These are phyloP conservation scores for Ascidia mentula DNA, from an alignment of 23 tunicate genomes.

Conservation along the genomic window DNA sequence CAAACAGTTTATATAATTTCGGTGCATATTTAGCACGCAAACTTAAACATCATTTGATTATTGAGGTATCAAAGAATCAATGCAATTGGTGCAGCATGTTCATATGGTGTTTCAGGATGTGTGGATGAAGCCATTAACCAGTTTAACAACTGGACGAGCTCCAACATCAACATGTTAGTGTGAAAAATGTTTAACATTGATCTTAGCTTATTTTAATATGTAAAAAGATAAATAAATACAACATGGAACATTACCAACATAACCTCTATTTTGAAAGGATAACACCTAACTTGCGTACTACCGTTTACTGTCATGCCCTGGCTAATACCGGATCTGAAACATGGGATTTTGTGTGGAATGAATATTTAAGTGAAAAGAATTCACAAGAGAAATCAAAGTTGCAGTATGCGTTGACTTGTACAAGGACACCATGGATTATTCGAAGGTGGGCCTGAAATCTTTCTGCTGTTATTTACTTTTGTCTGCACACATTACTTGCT, in stretches of 20 bases:
- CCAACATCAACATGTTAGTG: background rate
- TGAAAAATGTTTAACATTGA: background rate
- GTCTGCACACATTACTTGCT: background rate
- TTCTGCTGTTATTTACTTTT: background rate
- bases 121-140: background rate
- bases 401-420: slow-evolving; percentile 37
- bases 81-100: slow-evolving; percentile 27
- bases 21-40: background rate
- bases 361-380: slow-evolving; percentile 23
- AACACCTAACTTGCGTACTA: slow-evolving; percentile 32
- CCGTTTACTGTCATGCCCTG: slow-evolving; percentile 48
- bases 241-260: background rate
- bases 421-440: slow-evolving; percentile 46
- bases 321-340: slow-evolving; percentile 18
- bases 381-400: slow-evolving; percentile 48
- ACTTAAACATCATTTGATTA: too few species aligned
- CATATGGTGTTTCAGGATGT: slow-evolving; percentile 23
- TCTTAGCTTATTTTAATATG: background rate
- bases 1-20: background rate
- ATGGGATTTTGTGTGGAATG: slow-evolving; percentile 54
- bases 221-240: background rate
- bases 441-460: slow-evolving; percentile 19
- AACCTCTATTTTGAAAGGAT: slow-evolving; percentile 10
- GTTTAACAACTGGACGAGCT: slow-evolving; percentile 29
- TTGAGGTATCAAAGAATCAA: slow-evolving; percentile 31